Conservation (phyloP, 2,888 invertebrate species). For the Mythimna loreyi region DNA sequence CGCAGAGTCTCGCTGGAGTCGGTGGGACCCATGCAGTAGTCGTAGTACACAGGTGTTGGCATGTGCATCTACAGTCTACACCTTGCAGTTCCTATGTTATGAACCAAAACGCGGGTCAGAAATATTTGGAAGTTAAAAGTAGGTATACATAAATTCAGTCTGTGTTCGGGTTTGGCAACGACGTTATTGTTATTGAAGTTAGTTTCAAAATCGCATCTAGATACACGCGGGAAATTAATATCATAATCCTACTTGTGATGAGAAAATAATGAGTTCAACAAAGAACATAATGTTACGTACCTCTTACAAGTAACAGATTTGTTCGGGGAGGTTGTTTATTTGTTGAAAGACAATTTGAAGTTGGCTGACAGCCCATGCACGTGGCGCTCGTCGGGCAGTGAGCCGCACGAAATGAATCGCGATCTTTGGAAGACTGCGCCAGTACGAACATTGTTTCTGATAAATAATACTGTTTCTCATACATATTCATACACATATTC, state of each 20-base stretch:
- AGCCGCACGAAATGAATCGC: slow-evolving; percentile 63
- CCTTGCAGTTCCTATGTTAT: slow-evolving; percentile 54
- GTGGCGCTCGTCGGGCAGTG: slow-evolving; percentile 51
- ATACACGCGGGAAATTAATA: slow-evolving; percentile 58
- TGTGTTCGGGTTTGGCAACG: slow-evolving; percentile 88
- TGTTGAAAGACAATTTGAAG: slow-evolving; percentile 35
- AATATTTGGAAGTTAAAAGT: slow-evolving; percentile 82
- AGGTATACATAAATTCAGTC: slow-evolving; percentile 89
- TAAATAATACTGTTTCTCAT: slow-evolving; percentile 85
- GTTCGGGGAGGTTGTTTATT: slow-evolving; percentile 49
- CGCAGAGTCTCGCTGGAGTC: slow-evolving; percentile 67
- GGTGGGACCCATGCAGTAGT: slow-evolving; percentile 43
- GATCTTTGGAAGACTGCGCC: slow-evolving; percentile 87
- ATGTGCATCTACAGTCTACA: slow-evolving; percentile 41
- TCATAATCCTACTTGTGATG: slow-evolving; percentile 74
- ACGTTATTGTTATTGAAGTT: slow-evolving; percentile 80
- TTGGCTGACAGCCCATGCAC: slow-evolving; percentile 49
- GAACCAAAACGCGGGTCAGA: slow-evolving; percentile 67
- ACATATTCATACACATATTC: slow-evolving; percentile 77
- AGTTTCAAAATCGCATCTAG: slow-evolving; percentile 61
- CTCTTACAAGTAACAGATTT: slow-evolving; percentile 55
- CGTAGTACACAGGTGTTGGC: slow-evolving; percentile 4
- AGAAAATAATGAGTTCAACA: slow-evolving; percentile 48
- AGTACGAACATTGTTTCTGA: slow-evolving; percentile 78
- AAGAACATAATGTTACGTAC: slow-evolving; percentile 51